Evolutionary conservation across 1,140 invertebrate species (phyloP).

Genomic region (Drosophila bocqueti): DNA sequence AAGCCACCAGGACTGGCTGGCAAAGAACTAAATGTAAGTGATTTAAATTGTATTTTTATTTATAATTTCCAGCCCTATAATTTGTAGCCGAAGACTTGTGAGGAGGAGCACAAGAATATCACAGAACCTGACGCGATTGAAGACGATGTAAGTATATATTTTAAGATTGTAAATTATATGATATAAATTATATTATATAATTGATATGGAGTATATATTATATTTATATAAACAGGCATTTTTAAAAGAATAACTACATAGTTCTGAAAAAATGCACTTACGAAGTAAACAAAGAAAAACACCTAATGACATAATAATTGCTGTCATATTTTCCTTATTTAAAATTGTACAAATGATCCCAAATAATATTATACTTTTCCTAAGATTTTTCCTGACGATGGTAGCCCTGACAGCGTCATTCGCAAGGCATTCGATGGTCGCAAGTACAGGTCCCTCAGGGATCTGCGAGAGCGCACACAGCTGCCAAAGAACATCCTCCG

Average conservation of each 20-base stretch:
- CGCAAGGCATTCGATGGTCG: neutral
- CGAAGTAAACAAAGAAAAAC: too few species aligned
- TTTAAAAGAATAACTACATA: too few species aligned
- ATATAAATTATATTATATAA: too few species aligned
- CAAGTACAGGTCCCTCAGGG: slow-evolving; percentile 26
- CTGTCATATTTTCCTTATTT: neutral
- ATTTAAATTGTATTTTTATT: neutral
- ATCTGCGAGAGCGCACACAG: slow-evolving; percentile 9
- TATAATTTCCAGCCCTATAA: neutral
- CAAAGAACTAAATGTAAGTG: neutral
- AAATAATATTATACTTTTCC: neutral
- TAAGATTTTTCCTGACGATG: neutral
- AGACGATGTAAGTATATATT: neutral
- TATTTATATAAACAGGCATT: too few species aligned
- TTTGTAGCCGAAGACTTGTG: neutral
- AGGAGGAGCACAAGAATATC: neutral
- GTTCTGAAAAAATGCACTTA: too few species aligned
- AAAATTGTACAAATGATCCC: neutral
- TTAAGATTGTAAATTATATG: too few species aligned
- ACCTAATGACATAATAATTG: neutral
- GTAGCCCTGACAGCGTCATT: neutral
- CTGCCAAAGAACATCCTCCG: slow-evolving; percentile 9
- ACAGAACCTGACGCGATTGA: neutral
- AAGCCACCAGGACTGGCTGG: neutral
- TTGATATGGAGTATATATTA: too few species aligned